phyloP scores from a whole-genome alignment of 2,113 vertebrate genomes.

The Hippocampus comes region DNA sequence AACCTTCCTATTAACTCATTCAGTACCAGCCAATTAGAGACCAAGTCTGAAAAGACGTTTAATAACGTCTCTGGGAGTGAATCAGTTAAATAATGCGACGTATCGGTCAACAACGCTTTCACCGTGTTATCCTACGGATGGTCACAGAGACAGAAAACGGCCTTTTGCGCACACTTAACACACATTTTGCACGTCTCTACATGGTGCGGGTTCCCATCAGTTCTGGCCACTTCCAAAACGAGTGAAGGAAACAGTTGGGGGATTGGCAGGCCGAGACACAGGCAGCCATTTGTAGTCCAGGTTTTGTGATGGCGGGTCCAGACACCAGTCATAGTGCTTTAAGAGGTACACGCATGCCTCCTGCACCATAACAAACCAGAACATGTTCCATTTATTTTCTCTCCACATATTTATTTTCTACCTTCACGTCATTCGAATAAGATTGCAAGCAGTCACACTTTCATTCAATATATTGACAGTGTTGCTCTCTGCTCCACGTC shows the following conservation, averaged over 20 bases:
- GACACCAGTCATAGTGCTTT: conserved; percentile 55
- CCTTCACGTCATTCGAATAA: neutral
- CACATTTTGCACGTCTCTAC: conserved; percentile 7
- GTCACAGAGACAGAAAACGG: too few species aligned
- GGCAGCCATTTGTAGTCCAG: conserved; percentile 67
- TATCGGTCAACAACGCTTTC: too few species aligned
- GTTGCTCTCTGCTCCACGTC: neutral
- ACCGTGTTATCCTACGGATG: too few species aligned
- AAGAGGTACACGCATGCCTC: conserved; percentile 54
- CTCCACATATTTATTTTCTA: neutral
- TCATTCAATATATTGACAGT: neutral
- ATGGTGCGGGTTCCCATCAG: conserved; percentile 9
- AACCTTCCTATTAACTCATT: too few species aligned
- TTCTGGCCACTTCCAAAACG: conserved; percentile 25
- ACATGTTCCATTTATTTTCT: neutral
- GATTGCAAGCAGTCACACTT: neutral
- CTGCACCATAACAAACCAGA: conserved; percentile 28
- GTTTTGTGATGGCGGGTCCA: conserved; percentile 56
- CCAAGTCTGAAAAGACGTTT: too few species aligned
- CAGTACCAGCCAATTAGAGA: too few species aligned
- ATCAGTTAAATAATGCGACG: too few species aligned
- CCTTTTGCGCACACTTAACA: too few species aligned
- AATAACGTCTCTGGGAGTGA: too few species aligned
- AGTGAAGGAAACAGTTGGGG: conserved; percentile 47
- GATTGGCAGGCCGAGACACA: conserved; percentile 51